These are phyloP conservation scores for Scylla paramamosain DNA, from an alignment of 1,140 invertebrate genomes.

Conservation along the genomic window DNA sequence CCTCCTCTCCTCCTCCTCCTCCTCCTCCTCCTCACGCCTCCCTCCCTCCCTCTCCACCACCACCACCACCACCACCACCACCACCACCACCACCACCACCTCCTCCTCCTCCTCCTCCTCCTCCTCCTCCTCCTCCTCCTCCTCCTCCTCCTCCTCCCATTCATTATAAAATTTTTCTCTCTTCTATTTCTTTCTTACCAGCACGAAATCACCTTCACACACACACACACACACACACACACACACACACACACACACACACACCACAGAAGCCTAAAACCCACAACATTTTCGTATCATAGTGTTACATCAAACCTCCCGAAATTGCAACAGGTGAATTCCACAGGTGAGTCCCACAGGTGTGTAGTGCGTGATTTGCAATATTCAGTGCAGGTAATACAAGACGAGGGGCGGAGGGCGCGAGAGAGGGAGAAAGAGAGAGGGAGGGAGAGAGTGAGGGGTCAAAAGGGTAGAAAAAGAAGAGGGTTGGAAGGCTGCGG, in stretches of 20 bases:
- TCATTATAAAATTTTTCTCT: not conserved
- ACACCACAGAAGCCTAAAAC: too few relatives aligned
- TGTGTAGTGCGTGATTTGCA: not conserved
- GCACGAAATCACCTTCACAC: too few relatives aligned
- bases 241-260: not conserved
- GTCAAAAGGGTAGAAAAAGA: not conserved
- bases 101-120: not conserved
- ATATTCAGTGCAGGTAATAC: not conserved
- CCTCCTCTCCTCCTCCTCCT: too few relatives aligned
- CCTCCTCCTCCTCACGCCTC: too few relatives aligned
- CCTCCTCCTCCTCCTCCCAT: not conserved
- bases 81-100: not conserved
- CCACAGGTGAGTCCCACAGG: too few relatives aligned
- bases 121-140: conserved; percentile 8
- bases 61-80: too few relatives aligned
- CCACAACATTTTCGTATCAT: too few relatives aligned
- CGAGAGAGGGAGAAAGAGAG: too few relatives aligned
- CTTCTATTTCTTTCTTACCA: not conserved
- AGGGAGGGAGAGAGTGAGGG: not conserved
- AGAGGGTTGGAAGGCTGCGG: too few relatives aligned
- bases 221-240: not conserved
- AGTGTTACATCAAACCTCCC: too few relatives aligned
- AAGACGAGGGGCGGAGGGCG: not conserved
- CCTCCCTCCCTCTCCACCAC: too few relatives aligned
- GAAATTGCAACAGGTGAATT: too few relatives aligned